Percentiles rank a stretch among this genome's conserved stretches.
Conservation (phyloP, 1,140 invertebrate genomes). For the Aplysia californica region DNA sequence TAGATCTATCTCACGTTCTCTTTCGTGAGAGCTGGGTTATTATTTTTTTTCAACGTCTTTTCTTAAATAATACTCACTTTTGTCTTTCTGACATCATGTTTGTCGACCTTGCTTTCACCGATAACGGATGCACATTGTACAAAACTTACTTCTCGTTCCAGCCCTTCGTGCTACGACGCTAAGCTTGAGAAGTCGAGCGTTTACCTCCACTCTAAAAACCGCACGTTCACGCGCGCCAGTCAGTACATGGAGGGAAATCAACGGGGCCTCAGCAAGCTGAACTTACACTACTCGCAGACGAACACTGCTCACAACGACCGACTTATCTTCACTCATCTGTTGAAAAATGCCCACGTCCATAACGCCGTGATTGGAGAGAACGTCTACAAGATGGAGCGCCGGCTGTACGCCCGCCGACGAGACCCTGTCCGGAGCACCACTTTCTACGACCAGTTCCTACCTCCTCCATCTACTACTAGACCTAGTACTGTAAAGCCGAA, state of each 20-base stretch:
- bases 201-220: conserved; percentile 35
- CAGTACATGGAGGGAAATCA: conserved; percentile 33
- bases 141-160: too few species aligned
- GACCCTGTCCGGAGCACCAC: conserved; percentile 37
- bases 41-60: too few species aligned
- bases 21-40: too few species aligned
- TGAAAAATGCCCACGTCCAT: conserved; percentile 36
- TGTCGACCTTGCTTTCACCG: too few species aligned
- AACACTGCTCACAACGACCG: conserved; percentile 43
- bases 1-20: too few species aligned
- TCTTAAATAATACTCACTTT: too few species aligned
- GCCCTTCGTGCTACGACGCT: conserved; percentile 36
- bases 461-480: too few species aligned
- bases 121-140: too few species aligned
- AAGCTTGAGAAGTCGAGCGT: conserved; percentile 37
- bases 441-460: conserved; percentile 34
- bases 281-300: conserved; percentile 43
- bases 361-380: conserved; percentile 38
- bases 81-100: too few species aligned
- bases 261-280: conserved; percentile 35
- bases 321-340: conserved; percentile 43
- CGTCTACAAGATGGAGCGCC: conserved; percentile 36
- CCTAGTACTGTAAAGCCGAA: too few species aligned
- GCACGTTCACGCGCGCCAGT: conserved; percentile 34
- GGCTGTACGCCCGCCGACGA: conserved; percentile 37